phyloP scores from a whole-genome alignment of 2,797 vertebrate species.

The Acipenser oxyrinchus region DNA sequence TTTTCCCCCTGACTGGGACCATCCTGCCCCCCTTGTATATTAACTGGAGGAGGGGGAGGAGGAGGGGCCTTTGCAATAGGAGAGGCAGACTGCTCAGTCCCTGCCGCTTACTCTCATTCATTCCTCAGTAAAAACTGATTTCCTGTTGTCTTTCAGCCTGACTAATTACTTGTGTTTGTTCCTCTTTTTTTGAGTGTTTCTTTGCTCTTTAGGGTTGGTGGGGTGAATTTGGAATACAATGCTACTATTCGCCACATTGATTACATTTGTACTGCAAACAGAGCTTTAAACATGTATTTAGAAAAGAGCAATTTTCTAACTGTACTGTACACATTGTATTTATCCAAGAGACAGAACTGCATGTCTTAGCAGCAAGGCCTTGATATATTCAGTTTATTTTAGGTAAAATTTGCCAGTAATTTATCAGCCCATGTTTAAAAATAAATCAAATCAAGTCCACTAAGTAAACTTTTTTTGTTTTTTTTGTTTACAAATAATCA shows the following conservation, averaged over 20 bases:
- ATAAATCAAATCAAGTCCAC: too few species aligned
- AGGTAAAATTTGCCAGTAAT: too few species aligned
- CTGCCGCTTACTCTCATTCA: slow-evolving; percentile 26
- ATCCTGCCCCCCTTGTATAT: slow-evolving; percentile 1
- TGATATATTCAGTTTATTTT: too few species aligned
- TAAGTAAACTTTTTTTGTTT: too few species aligned
- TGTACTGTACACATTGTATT: too few species aligned
- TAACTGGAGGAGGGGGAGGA: slow-evolving; percentile 2
- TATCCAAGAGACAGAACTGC: too few species aligned
- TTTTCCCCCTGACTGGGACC: slow-evolving; percentile 18
- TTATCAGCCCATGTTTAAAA: too few species aligned
- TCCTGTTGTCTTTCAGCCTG: slow-evolving; percentile 67
- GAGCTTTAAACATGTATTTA: too few species aligned
- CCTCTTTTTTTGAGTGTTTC: slow-evolving; percentile 70
- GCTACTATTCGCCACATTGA: slow-evolving; percentile 67
- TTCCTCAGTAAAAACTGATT: slow-evolving; percentile 53
- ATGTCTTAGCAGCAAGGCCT: too few species aligned
- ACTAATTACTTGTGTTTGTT: slow-evolving; percentile 78
- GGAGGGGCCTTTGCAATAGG: slow-evolving; percentile 42
- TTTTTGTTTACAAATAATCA: too few species aligned
- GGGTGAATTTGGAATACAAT: slow-evolving; percentile 54
- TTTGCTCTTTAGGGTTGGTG: slow-evolving; percentile 58
- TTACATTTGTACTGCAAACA: slow-evolving; percentile 40
- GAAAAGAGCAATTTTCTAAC: too few species aligned
- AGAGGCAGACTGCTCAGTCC: slow-evolving; percentile 42